Conservation (phyloP, 2,797 vertebrate genomes). For the Microhierax caerulescens region DNA sequence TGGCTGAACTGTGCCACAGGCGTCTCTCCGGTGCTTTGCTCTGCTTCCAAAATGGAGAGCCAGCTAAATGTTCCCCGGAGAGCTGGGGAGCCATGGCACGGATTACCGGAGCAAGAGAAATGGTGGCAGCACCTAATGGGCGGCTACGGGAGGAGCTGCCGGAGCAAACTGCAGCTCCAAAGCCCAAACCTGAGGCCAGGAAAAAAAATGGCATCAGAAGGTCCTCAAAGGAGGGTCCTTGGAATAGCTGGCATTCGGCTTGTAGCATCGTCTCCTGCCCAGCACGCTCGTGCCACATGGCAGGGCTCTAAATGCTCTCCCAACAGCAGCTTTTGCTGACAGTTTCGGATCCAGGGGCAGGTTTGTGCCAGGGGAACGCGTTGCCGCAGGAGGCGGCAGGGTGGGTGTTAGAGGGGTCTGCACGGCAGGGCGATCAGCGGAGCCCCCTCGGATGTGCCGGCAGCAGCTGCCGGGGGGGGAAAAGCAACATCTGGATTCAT, state of each 20-base stretch:
- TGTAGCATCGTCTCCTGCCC: not conserved
- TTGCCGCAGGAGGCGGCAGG: not conserved
- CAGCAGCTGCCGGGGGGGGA: not conserved
- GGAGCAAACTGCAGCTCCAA: not conserved
- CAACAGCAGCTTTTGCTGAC: not conserved
- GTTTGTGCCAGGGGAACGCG: fast-evolving
- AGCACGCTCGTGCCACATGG: fast-evolving
- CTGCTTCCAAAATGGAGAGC: not conserved
- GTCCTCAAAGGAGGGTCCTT: not conserved
- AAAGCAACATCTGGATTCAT: fast-evolving
- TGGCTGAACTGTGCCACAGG: not conserved
- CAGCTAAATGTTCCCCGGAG: not conserved
- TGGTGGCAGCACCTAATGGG: not conserved
- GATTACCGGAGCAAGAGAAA: not conserved
- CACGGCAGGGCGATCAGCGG: fast-evolving
- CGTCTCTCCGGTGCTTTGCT: not conserved
- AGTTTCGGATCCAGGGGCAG: fast-evolving
- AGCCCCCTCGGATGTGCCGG: not conserved
- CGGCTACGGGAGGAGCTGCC: not conserved
- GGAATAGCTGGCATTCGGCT: not conserved
- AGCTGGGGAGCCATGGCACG: not conserved
- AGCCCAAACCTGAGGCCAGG: not conserved
- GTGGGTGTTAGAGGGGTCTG: not conserved
- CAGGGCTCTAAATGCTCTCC: not conserved
- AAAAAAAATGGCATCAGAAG: not conserved